A percentile compares a stretch with the other conserved stretches of the same genome.
Evolutionary conservation across 2,797 vertebrate genomes (phyloP).

Genomic region (Anguilla obscura): DNA sequence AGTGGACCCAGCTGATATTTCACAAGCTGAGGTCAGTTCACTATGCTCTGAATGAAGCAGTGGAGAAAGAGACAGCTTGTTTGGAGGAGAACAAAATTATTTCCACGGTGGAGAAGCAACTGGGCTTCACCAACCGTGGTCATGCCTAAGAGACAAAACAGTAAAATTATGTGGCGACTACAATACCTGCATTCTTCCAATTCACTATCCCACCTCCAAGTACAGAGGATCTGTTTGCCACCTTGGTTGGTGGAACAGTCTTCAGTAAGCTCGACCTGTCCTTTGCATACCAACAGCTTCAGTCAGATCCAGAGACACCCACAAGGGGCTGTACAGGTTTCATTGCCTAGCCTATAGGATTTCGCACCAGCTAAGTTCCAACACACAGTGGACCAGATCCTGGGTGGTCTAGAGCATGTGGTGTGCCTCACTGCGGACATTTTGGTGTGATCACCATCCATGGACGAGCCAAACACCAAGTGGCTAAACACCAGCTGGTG

Average conservation of each 20-base stretch:
- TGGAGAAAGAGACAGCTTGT: conserved; percentile 25
- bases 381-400: conserved; percentile 8
- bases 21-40: conserved; percentile 8
- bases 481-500: too few relatives aligned
- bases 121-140: conserved; percentile 22
- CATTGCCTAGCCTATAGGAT: neutral
- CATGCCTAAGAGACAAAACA: conserved; percentile 30
- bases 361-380: neutral
- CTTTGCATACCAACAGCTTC: too few relatives aligned
- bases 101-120: neutral
- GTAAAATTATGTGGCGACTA: conserved; percentile 32
- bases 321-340: conserved; percentile 8
- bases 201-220: conserved; percentile 23
- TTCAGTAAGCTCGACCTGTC: conserved; percentile 6
- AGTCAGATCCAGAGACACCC: too few relatives aligned
- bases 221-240: conserved; percentile 3
- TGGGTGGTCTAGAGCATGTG: neutral
- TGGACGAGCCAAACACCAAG: neutral
- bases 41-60: conserved; percentile 20
- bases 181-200: conserved; percentile 21
- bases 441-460: neutral
- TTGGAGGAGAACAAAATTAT: conserved; percentile 21
- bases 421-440: conserved; percentile 18
- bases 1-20: neutral
- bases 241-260: conserved; percentile 6